Evolutionary conservation across 2,113 vertebrate species (phyloP).

Genomic region (Centropus bengalensis): DNA sequence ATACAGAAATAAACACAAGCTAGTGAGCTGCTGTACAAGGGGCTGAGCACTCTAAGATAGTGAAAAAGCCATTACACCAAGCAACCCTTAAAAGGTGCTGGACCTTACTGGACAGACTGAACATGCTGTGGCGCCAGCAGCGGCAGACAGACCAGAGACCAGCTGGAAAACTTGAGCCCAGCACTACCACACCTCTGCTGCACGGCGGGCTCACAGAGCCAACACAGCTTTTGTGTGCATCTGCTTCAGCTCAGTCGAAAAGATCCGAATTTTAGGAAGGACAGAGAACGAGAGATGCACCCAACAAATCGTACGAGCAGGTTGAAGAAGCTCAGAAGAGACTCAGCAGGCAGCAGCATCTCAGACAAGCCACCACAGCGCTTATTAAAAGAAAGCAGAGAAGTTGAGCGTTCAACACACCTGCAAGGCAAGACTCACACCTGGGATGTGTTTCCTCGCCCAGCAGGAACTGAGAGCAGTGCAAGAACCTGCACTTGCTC

Average conservation of each 20-base stretch:
- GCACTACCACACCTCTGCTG: neutral
- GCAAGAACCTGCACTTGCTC: rapidly evolving
- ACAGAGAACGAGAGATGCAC: neutral
- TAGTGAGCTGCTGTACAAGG: neutral
- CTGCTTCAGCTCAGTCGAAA: neutral
- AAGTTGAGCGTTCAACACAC: neutral
- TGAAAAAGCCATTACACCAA: neutral
- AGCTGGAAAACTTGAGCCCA: neutral
- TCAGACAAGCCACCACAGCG: neutral
- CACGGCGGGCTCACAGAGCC: neutral
- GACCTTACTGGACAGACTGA: rapidly evolving
- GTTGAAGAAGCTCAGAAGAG: neutral
- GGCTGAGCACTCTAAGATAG: neutral
- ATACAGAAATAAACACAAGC: neutral
- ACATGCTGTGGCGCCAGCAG: neutral
- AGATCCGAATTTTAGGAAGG: neutral
- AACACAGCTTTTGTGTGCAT: neutral
- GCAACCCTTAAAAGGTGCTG: neutral
- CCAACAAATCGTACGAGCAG: neutral
- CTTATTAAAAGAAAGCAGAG: neutral
- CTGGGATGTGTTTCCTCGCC: neutral
- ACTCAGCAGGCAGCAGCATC: neutral
- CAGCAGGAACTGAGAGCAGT: neutral
- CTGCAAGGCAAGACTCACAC: neutral
- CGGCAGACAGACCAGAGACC: neutral